Evolutionary conservation across 2,888 invertebrate genomes (phyloP), one percentile per base, ranked within the genome.

Genomic region (Andrena hattorfiana): DNA sequence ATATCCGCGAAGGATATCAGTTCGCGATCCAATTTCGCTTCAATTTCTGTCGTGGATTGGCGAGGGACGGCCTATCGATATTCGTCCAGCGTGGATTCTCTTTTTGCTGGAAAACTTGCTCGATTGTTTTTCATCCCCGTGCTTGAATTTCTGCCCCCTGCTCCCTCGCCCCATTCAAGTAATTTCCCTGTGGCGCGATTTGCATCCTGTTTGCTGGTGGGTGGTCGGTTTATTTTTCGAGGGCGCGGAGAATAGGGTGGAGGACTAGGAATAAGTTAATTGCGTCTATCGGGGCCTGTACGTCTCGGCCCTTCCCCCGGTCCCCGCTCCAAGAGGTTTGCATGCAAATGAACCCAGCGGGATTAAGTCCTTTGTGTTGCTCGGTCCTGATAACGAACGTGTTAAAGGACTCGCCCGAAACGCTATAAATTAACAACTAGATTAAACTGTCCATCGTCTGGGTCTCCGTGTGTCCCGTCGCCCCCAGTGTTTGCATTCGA

Each of bases 341-440:
- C 77, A 89, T 89, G 89, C 85, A 89, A 89, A 89, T 87, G 84
- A 89, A 84, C 51, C 78, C 68, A 59, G 79, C 68, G 85, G 86
- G 89, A 89, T 89, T 89, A 89, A 87, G 84, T 83, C 86, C 89
- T 89, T 89, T 89, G 89, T 89, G 84, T 87, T 78, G 85, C 85
- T 86, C 87, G 78, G 62, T 32, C 35, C 83, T 84, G 88, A 89
- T 88, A 87, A 85, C 83, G 84, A 80, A 80, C 85, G 86, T 74
- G 85, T 86, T 87, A 88, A 86, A 84, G 88, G 85, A 85, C 81
- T 70, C 83, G 71, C 70, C 74, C 77, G 85, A 79, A 86, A 83
- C 82, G 86, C 83, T 85, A 86, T 89, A 89, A 90, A 90, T 90
- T 90, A 90, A 90, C 90, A 89, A 89, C 88, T 90, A 90, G 83